Base-by-base conservation (phyloP, 1,140 invertebrate genomes). In the Drosophila seguyi region DNA sequence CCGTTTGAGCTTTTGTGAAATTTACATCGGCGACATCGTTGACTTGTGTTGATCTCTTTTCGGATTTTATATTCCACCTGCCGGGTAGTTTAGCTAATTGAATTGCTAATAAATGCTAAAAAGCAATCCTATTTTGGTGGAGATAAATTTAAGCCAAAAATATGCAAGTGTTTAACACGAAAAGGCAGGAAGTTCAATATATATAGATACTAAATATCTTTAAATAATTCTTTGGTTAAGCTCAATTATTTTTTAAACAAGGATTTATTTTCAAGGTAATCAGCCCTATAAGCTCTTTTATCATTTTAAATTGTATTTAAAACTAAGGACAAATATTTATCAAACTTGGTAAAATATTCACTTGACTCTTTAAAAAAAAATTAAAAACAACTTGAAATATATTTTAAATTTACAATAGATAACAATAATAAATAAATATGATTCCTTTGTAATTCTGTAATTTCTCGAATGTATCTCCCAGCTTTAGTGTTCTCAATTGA, bases 51-150 rank as follows among this genome's bases (percentile, higher is more conserved):
- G 66, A 69, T 69, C 61, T 55, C 39, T 38, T 53, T 69, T 66
- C 62, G 42, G 34, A 22, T 29, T 39, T 63, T 41, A 31, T n/a
- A 27, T 11, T 38, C 36, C 47, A 67, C 66, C 66, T 69, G 66
- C 66, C 13, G 6, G 13, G n/a, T 38, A 53, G 31, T 69, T 67
- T 16, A 25, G 31, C 62, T 69, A 66, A 69, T 69, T 67, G 66
- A 67, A 67, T 67, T 69, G 66, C 66, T 69, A 69, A 69, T 39
- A 67, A 36, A 67, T 53, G 66, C 66, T 45, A 14, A 53, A 67
- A 45, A 18, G 65, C 31, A 34, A n/a, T 53, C 31, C 27, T 29
- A 31, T 11, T 36, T 20, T 13, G n/a, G 48, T 0, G 4, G 7
- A 22, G 16, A 22, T 31, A 39, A n/a, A 34, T 42, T 36, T 16